phyloP scores from a whole-genome alignment of 2,888 invertebrate genomes.

The Eupithecia exiguata region DNA sequence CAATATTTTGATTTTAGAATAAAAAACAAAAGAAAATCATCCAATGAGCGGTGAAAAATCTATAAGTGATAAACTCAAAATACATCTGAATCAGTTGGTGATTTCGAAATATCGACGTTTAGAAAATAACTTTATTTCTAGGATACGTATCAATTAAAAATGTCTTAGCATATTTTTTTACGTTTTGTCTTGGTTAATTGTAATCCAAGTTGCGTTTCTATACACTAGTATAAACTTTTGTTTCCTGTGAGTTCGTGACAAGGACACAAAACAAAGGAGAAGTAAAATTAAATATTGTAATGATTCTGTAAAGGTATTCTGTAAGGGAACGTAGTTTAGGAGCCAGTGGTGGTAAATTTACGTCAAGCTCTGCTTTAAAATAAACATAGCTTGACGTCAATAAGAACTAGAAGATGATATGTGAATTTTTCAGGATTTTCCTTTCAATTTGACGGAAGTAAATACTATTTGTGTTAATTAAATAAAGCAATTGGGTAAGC shows the following conservation, averaged over 20 bases:
- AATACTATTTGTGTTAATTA: not conserved
- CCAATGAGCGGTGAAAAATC: no score
- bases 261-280: conserved; percentile 29
- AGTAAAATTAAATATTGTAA: conserved; percentile 34
- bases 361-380: conserved; percentile 2
- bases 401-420: not conserved
- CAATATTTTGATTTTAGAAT: no score
- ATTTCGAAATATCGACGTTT: no score
- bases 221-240: not conserved
- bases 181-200: not conserved
- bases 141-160: no score
- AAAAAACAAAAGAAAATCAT: no score
- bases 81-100: no score
- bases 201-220: conserved; percentile 22
- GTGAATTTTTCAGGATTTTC: not conserved
- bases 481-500: not conserved
- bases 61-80: no score
- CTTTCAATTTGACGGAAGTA: not conserved
- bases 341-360: not conserved
- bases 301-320: conserved; percentile 26
- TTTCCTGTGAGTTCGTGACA: conserved; percentile 11
- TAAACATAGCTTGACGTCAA: no score
- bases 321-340: conserved; percentile 14
- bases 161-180: not conserved
- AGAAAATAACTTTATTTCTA: no score